Evolutionary conservation across 23 tunicate genomes (phyloP).

Genomic region (Styela clava): DNA sequence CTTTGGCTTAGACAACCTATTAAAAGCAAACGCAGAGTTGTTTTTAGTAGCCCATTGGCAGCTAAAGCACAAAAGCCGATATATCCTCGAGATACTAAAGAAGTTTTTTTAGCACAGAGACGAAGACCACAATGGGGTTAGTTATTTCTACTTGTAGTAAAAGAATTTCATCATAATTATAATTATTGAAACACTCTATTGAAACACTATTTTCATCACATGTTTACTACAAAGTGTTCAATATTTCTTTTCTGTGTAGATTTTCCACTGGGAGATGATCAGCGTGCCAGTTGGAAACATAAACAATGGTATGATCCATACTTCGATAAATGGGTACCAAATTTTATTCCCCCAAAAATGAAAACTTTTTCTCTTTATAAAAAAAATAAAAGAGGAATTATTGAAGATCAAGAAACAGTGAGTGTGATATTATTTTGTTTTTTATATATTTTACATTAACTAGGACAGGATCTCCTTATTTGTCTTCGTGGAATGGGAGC

Average conservation of each 20-base stretch:
- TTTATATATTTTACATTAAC: background rate
- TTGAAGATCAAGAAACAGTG: constrained; percentile 64
- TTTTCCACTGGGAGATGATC: constrained; percentile 65
- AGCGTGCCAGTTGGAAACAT: constrained; percentile 79
- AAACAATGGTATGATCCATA: constrained; percentile 65
- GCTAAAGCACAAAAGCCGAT: background rate
- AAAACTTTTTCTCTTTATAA: constrained; percentile 28
- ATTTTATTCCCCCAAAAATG: constrained; percentile 8
- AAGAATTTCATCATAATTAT: too few relatives aligned
- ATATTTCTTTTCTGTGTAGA: constrained; percentile 35
- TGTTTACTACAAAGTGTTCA: too few relatives aligned
- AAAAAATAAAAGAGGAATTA: constrained; percentile 32
- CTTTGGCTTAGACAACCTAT: background rate
- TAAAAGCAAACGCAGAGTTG: background rate
- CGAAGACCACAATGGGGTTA: constrained; percentile 36
- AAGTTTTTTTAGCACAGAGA: constrained; percentile 24
- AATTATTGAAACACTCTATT: too few relatives aligned
- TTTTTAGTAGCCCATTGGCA: background rate
- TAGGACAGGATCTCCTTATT: too few relatives aligned
- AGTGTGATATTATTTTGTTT: constrained; percentile 17
- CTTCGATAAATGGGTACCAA: constrained; percentile 47
- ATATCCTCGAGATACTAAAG: background rate
- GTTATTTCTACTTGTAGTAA: too few relatives aligned
- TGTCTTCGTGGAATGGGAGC: too few relatives aligned
- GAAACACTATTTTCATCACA: too few relatives aligned